Percentiles rank a stretch among this genome's conserved stretches.
These are phyloP conservation scores for Otis tarda DNA, from an alignment of 2,113 vertebrate genomes.

Conservation along the genomic window DNA sequence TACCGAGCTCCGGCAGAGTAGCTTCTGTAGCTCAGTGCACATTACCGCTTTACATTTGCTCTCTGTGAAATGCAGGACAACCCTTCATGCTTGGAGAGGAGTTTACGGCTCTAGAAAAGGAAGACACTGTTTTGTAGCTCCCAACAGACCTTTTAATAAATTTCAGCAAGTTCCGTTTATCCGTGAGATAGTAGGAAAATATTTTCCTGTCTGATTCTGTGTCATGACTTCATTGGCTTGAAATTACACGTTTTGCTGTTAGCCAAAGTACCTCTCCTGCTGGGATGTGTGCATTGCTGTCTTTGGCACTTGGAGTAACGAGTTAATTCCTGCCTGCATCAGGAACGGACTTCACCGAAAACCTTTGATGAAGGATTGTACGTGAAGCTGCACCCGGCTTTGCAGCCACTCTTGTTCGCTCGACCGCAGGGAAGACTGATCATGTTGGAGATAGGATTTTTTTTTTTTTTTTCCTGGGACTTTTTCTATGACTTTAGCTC, in stretches of 20 bases:
- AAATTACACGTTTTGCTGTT: conserved; percentile 8
- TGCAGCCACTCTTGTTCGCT: neutral
- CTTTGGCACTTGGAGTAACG: conserved; percentile 32
- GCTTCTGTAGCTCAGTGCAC: neutral
- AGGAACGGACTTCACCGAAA: neutral
- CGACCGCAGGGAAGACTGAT: neutral
- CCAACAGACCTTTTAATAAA: neutral
- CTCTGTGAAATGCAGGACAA: neutral
- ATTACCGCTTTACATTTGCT: neutral
- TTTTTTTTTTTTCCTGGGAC: neutral
- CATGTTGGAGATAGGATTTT: neutral
- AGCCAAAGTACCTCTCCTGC: conserved; percentile 22
- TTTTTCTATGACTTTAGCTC: neutral
- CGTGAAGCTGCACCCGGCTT: rapidly evolving
- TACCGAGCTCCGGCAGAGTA: neutral
- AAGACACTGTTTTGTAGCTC: neutral
- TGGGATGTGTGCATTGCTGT: conserved; percentile 22
- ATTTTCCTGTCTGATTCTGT: conserved; percentile 40
- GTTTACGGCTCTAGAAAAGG: neutral
- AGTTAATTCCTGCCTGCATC: conserved; percentile 3
- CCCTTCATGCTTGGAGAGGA: neutral
- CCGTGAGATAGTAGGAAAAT: neutral
- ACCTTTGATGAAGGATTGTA: neutral
- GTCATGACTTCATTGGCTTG: conserved; percentile 47
- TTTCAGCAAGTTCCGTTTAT: neutral